Base-by-base conservation (phyloP, 2,888 invertebrate species). In the Synergus japonicus region DNA sequence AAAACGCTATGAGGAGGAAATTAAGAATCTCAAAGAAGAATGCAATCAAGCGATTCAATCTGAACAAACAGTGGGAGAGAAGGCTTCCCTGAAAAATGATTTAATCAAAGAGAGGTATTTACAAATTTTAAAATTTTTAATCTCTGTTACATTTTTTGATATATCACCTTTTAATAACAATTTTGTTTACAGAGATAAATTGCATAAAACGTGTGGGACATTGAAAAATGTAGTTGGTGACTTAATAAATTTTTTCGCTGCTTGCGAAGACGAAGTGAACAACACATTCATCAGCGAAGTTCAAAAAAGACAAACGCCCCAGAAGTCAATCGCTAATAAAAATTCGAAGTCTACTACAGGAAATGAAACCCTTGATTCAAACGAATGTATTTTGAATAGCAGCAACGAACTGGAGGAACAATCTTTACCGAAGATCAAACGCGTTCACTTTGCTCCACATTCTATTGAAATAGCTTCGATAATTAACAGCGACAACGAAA, bases 191-290 rank as follows among this genome's bases (percentile, higher is more conserved):
- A 95, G 96, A 81, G 96, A 96, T 92, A 94, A 93, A 64, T 91
- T 96, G 81, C 94, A 94, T 82, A 95, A 95, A 83, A 93, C 95
- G 77, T 95, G 95, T 44, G 92, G 93, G 76, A 94, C 94, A 60
- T 93, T 97, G 78, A 95, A 95, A 85, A 93, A 94, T 83, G 93
- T 95, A 46, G 93, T 97, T 81, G 93, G 94, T 0, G 96, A 96
- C 89, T 92, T 97, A 87, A 94, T 96, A 67, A 95, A 95, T 88
- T 97, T 96, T 91, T 96, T 96, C 89, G 94, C 94, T 9, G 93
- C 94, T 85, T 96, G 96, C 76, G 97, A 97, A 90, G 96, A 96
- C 89, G 97, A 97, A 91, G 93, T 97, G 60, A 97, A 96, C 92
- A 95, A 94, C 84, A 96, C 96, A 15, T 92, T 97, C 76, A 94